Evolutionary conservation across 2,113 vertebrate genomes (phyloP).

Genomic region (Brachyhypopomus occidentalis): DNA sequence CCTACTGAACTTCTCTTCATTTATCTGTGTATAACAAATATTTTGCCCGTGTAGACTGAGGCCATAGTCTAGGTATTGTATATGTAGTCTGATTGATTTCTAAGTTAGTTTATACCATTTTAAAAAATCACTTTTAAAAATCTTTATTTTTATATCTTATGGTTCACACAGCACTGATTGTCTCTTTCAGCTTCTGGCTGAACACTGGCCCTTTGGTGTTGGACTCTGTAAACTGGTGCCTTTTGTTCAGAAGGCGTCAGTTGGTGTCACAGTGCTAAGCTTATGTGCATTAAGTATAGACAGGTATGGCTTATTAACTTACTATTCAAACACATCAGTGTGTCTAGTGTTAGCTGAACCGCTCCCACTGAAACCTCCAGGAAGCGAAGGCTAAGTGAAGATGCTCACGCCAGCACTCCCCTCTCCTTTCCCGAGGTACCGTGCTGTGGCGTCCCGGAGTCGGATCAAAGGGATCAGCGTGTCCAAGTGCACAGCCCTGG

Average conservation of each 20-base stretch:
- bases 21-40: no score
- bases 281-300: conserved; percentile 96
- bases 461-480: conserved; percentile 93
- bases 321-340: no score
- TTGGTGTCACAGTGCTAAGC: conserved; percentile 96
- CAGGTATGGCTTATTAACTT: conserved; percentile 76
- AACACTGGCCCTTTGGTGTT: conserved; percentile 93
- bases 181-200: conserved; percentile 82
- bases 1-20: no score
- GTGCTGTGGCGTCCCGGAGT: conserved; percentile 94
- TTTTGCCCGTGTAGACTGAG: background rate
- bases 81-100: background rate
- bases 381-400: background rate
- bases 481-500: conserved; percentile 90
- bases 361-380: background rate
- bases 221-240: conserved; percentile 94
- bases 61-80: background rate
- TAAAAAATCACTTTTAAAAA: background rate
- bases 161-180: background rate
- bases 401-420: background rate
- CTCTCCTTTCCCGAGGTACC: conserved; percentile 76
- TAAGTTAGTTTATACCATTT: no score
- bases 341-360: background rate
- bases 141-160: background rate
- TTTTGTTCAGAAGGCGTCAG: conserved; percentile 95